A percentile compares a stretch with the other conserved stretches of the same genome.
Conservation (phyloP, 2,797 vertebrate species). For the Tenualosa thibaudeaui region DNA sequence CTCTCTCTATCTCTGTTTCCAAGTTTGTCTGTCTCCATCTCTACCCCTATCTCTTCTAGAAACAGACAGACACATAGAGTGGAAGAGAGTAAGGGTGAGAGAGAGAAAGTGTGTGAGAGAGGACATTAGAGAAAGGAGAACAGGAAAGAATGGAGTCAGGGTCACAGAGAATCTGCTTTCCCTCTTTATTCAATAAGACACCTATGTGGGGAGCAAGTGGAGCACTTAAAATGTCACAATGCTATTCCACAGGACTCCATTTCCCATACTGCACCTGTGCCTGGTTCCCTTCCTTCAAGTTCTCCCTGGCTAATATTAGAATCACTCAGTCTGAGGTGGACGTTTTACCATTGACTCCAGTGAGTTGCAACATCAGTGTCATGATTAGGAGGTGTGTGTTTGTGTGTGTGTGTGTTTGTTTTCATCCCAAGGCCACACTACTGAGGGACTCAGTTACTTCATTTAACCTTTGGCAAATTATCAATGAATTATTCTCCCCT, state of each 20-base stretch:
- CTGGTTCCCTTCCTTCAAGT: not conserved
- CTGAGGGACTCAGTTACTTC: not conserved
- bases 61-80: not conserved
- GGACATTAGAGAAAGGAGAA: slow-evolving; percentile 20
- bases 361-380: not conserved
- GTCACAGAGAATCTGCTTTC: not conserved
- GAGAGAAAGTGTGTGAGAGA: slow-evolving; percentile 24
- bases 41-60: not conserved
- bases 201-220: not conserved
- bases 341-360: not conserved
- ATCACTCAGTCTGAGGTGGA: not conserved
- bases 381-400: not conserved
- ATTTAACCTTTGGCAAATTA: not conserved
- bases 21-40: not conserved
- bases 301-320: not conserved
- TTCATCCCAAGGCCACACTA: not conserved
- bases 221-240: not conserved
- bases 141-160: not conserved
- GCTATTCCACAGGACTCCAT: not conserved
- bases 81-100: slow-evolving; percentile 18
- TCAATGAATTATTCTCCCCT: not conserved
- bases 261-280: not conserved
- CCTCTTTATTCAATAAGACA: not conserved
- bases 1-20: not conserved
- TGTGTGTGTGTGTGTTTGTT: not conserved